Percentiles rank a stretch among this genome's conserved stretches.
Conservation (phyloP, 1,140 invertebrate genomes). For the Drosophila setifemur region DNA sequence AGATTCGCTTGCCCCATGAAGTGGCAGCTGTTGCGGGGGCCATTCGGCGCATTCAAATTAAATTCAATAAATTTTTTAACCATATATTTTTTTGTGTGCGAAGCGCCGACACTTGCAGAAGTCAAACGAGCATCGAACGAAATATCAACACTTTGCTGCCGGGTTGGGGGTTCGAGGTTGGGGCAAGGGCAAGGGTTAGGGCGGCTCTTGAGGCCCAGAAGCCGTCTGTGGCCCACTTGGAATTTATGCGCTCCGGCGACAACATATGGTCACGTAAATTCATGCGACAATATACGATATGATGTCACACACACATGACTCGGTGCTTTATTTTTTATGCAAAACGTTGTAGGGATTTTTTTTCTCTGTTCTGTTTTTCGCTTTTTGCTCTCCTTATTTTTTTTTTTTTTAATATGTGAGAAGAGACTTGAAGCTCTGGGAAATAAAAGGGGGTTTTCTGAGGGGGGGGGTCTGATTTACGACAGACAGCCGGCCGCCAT, state of each 20-base stretch:
- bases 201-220: constrained; percentile 46
- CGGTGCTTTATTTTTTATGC: constrained; percentile 77
- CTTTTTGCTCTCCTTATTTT: constrained; percentile 14
- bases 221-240: constrained; percentile 68
- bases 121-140: constrained; percentile 44
- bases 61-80: constrained; percentile 76
- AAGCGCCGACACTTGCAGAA: constrained; percentile 51
- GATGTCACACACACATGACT: constrained; percentile 71
- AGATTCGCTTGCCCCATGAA: constrained; percentile 17
- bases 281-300: constrained; percentile 81
- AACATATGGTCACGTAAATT: constrained; percentile 81
- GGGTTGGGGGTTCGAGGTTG: constrained; percentile 8
- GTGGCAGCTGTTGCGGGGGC: constrained; percentile 62
- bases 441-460: constrained; percentile 28
- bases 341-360: constrained; percentile 72
- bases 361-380: constrained; percentile 35
- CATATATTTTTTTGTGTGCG: constrained; percentile 41
- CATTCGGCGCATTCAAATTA: constrained; percentile 72
- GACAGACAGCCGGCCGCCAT: constrained; percentile 59
- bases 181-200: constrained; percentile 16
- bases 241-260: constrained; percentile 78
- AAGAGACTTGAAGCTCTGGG: constrained; percentile 60
- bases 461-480: constrained; percentile 52
- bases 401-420: constrained; percentile 55
- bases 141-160: constrained; percentile 61